phyloP scores from a whole-genome alignment of 2,113 vertebrate species.

The Acanthochromis polyacanthus region DNA sequence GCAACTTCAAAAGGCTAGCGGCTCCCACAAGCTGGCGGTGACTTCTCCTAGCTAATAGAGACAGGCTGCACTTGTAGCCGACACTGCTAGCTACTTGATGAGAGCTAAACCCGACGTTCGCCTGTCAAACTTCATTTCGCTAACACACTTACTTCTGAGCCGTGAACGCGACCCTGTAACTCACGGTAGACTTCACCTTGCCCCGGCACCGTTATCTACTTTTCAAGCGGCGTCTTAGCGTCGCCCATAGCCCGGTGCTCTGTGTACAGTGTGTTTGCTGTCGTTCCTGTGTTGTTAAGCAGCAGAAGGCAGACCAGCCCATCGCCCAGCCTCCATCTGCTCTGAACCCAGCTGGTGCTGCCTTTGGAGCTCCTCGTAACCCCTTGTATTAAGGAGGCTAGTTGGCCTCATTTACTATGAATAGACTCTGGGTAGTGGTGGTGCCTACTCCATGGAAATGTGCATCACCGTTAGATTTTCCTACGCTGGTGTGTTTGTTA shows the following conservation, averaged over 20 bases:
- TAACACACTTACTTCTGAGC: background rate
- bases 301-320: conserved; percentile 39
- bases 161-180: background rate
- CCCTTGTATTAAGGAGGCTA: accelerated
- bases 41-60: conserved; percentile 4
- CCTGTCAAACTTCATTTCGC: conserved; percentile 48
- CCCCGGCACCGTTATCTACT: background rate
- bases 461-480: background rate
- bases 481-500: background rate
- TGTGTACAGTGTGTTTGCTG: background rate
- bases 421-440: background rate
- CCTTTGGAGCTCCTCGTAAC: conserved; percentile 32
- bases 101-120: conserved; percentile 36
- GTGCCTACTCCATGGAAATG: background rate
- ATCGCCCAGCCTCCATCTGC: conserved; percentile 57
- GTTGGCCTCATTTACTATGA: background rate
- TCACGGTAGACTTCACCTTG: conserved; percentile 26
- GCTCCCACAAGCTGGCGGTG: background rate
- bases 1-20: conserved; percentile 4
- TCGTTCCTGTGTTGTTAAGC: conserved; percentile 41
- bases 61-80: conserved; percentile 21
- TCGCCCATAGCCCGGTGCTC: background rate
- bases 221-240: background rate
- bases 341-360: conserved; percentile 48
- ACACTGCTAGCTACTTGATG: conserved; percentile 38